Evolutionary conservation across 2,797 vertebrate genomes (phyloP), one percentile per base, ranked within the genome.

Genomic region (Pogonophryne albipinna): DNA sequence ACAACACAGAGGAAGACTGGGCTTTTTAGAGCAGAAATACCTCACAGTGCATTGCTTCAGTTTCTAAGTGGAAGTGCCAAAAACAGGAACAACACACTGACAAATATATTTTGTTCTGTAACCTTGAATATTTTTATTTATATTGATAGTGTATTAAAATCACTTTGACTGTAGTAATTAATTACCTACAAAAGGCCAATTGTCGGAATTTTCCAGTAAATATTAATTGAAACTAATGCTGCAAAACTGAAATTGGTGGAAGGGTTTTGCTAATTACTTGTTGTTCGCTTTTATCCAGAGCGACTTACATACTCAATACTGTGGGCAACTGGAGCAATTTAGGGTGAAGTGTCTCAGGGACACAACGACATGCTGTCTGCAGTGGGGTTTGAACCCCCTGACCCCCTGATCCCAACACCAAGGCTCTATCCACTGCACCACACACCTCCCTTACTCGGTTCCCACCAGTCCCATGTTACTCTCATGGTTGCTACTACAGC

Each of bases 191-290:
- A 73, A 52, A 62, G 16, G 7, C 52, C 53, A 7, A 16, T 47
- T 16, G 9, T 51, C 27, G 34, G 5, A 47, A 78, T 6, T n/a
- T 27, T 31, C 13, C 34, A 46, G 9, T 51, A 59, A 61, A 52
- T 57, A 61, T 44, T 70, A 49, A 47, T 51, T 23, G 57, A 51
- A 4, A 71, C 56, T 50, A 57, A 56, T 11, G 10, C 34, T 64
- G 46, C 13, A 66, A 67, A 65, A 41, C 49, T 31, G 34, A 68
- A 61, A 74, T n/a, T 44, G 58, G 44, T 46, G 12, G 11, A 16
- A 44, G 38, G 46, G 45, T 79, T 53, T 49, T 71, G 77, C 67
- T 84, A 76, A 87, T 86, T 88, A 23, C 23, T 23, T 23, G 23
- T 23, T 23, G 23, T 2, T 3, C 23, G 23, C 23, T 23, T 23